Evolutionary conservation across 2,797 vertebrate species (phyloP).

Genomic region (Tragopan temminckii): DNA sequence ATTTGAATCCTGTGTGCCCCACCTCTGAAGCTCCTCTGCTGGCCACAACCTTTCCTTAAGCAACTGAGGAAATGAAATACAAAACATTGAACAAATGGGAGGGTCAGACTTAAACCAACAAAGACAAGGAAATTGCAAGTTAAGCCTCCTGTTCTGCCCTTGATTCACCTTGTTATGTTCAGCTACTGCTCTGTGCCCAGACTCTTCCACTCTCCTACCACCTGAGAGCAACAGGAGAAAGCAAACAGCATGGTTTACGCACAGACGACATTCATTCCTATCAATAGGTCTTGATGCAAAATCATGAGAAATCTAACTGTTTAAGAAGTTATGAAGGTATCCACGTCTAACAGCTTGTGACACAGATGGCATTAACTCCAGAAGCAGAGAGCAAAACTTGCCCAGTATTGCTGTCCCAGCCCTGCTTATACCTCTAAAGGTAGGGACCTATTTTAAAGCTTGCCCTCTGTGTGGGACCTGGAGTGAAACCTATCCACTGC

Average conservation of each 20-base stretch:
- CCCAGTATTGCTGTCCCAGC: neutral
- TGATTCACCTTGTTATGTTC: slow-evolving; percentile 62
- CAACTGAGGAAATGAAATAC: slow-evolving; percentile 64
- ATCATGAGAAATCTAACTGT: neutral
- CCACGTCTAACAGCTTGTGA: neutral
- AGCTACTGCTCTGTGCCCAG: neutral
- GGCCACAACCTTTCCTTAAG: slow-evolving; percentile 5
- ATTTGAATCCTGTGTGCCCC: neutral
- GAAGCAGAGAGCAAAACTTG: neutral
- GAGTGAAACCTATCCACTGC: neutral
- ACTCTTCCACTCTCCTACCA: neutral
- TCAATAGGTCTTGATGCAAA: neutral
- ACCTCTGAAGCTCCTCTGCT: neutral
- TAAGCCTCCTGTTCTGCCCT: slow-evolving; percentile 62
- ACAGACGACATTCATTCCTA: neutral
- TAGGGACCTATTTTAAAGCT: neutral
- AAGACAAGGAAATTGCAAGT: slow-evolving; percentile 67
- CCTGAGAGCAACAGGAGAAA: neutral
- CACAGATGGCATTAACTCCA: neutral
- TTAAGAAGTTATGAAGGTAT: neutral
- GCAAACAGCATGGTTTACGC: neutral
- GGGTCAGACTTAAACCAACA: slow-evolving; percentile 55
- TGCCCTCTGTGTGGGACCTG: too few relatives aligned
- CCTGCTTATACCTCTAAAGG: neutral
- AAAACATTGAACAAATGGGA: slow-evolving; percentile 29